Percentiles rank a stretch among this genome's conserved stretches.
These are phyloP conservation scores for Ophthalmolycus amberensis DNA, from an alignment of 2,113 vertebrate species.

Conservation along the genomic window DNA sequence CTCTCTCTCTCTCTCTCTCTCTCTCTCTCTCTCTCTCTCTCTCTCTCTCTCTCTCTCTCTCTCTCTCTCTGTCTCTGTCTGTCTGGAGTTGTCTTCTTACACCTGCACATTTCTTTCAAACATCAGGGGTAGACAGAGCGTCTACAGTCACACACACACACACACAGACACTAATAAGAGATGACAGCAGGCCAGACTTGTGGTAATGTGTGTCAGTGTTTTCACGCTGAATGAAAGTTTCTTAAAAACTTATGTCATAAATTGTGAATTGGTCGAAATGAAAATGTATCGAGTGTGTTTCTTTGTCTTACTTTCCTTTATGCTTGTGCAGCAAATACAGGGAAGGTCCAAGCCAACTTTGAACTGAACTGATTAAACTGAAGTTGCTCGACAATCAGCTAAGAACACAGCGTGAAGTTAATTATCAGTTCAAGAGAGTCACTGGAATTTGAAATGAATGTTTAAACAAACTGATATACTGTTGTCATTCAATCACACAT, in stretches of 20 bases:
- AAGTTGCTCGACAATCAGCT: neutral
- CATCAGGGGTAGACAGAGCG: slow-evolving; percentile 53
- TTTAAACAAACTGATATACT: neutral
- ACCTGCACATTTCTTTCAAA: slow-evolving; percentile 76
- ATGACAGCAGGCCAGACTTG: neutral
- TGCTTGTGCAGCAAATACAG: neutral
- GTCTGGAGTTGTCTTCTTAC: slow-evolving; percentile 58
- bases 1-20: slow-evolving; percentile 44
- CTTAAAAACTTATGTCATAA: neutral
- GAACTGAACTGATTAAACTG: slow-evolving; percentile 1
- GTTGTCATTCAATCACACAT: too few relatives aligned
- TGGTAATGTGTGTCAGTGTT: neutral
- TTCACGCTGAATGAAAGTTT: neutral
- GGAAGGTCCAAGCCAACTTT: neutral
- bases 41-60: slow-evolving; percentile 44
- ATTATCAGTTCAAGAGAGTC: neutral
- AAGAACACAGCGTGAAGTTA: neutral
- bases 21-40: slow-evolving; percentile 44
- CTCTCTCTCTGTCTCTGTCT: slow-evolving; percentile 48
- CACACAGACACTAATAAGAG: slow-evolving; percentile 25
- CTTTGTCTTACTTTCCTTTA: neutral
- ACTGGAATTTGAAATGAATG: neutral
- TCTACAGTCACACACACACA: slow-evolving; percentile 17
- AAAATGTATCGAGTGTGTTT: neutral
- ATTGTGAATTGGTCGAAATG: neutral